Evolutionary conservation across 2,888 invertebrate species (phyloP).

Genomic region (Graphium colonna): DNA sequence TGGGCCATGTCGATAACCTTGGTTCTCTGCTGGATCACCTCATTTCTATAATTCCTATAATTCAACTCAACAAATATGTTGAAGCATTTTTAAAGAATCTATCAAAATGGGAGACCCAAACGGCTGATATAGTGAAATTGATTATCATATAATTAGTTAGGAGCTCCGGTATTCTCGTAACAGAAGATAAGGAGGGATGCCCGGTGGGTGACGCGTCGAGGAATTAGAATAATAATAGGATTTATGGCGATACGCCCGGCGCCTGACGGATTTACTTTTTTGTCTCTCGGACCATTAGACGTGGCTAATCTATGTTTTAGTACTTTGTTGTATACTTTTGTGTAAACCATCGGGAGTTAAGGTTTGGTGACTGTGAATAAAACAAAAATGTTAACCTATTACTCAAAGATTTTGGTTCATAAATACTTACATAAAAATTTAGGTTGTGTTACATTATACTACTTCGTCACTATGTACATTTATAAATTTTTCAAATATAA

Average conservation of each 20-base stretch:
- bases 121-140: slow-evolving; percentile 1
- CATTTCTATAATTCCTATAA: no score
- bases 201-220: slow-evolving; percentile 24
- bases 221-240: slow-evolving; percentile 43
- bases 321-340: no score
- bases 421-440: no score
- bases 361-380: no score
- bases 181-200: slow-evolving; percentile 24
- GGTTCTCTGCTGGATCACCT: no score
- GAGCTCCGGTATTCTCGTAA: slow-evolving; percentile 7
- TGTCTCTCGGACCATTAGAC: slow-evolving; percentile 37
- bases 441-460: no score
- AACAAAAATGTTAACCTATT: no score
- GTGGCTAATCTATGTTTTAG: slow-evolving; percentile 37
- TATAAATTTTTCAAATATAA: no score
- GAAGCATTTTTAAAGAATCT: background rate
- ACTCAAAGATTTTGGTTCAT: no score
- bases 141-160: slow-evolving; percentile 19
- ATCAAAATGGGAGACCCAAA: background rate
- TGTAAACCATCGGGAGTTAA: background rate
- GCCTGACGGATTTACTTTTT: slow-evolving; percentile 48
- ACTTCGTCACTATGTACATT: no score
- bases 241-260: slow-evolving; percentile 43
- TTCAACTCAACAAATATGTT: no score
- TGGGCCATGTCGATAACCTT: no score